Percentiles rank a stretch among this genome's conserved stretches.
Conservation (phyloP, 2,797 vertebrate genomes). For the Notamacropus eugenii region DNA sequence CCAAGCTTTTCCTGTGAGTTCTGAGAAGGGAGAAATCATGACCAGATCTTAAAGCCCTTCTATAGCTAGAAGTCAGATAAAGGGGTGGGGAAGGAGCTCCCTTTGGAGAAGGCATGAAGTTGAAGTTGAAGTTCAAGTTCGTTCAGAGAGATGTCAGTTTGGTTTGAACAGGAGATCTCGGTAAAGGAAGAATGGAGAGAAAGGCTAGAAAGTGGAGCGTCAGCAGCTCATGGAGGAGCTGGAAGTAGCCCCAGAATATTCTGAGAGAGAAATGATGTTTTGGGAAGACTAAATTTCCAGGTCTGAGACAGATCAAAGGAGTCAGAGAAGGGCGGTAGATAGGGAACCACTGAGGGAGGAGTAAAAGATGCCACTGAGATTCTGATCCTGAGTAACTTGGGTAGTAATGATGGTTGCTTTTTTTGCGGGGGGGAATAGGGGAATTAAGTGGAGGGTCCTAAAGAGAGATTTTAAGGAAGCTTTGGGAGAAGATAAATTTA, state of each 20-base stretch:
- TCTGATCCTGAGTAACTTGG: neutral
- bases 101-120: neutral
- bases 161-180: neutral
- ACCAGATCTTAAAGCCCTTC: neutral
- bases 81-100: no score
- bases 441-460: neutral
- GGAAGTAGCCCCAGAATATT: neutral
- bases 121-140: neutral
- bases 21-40: neutral
- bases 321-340: neutral
- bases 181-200: no score
- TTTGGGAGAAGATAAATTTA: neutral
- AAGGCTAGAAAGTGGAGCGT: no score
- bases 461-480: neutral
- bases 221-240: no score
- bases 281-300: neutral
- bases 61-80: neutral
- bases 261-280: neutral
- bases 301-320: neutral
- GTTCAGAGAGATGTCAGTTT: neutral
- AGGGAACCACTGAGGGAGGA: neutral
- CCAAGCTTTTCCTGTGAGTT: neutral
- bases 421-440: no score
- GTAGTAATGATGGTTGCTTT: neutral
- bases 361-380: neutral